Evolutionary conservation across 2,113 vertebrate genomes (phyloP), one percentile per base, ranked within the genome.

Genomic region (Eurystomus gularis): DNA sequence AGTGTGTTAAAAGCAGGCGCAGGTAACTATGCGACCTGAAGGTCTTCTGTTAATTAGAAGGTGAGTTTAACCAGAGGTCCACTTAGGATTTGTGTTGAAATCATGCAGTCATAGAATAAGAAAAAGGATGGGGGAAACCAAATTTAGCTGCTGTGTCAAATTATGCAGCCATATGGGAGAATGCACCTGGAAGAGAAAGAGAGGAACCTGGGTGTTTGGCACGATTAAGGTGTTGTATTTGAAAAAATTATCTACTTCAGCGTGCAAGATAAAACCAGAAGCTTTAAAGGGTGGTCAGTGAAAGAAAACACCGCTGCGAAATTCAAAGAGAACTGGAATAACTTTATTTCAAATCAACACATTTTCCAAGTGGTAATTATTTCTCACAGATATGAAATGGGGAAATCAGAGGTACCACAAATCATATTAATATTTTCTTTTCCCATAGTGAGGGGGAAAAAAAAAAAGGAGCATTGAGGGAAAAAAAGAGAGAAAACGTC

Each of bases 271-370:
- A 78, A 66, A n/a, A 51, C 44, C 17, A 54, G 55, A 71, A 72
- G 5, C 42, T 78, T 40, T 24, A 29, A 7, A 54, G 69, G 35
- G 39, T 0, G 0, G 61, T 18, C 44, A 54, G 87, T 15, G 28
- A 37, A 70, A 90, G 33, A 62, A 39, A 62, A n/a, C 33, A 40
- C 12, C 54, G 37, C 15, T 31, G 39, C 17, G 23, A 37, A 54
- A 71, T n/a, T 86, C n/a, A 42, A 7, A 57, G 37, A 81, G 35
- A n/a, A 90, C 69, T 13, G 49, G 51, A 91, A 90, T 37, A 65
- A 42, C 52, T 92, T 90, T 73, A 52, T 94, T 92, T 65, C 62
- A 84, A 95, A 78, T 87, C 64, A 90, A 65, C 49, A 85, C 49
- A 49, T 48, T 39, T 82, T 78, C 16, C 58, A 86, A 91, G 51